A percentile compares a stretch with the other conserved stretches of the same genome.
Conservation (phyloP, 2,888 invertebrate genomes). For the Lutraria lutraria region DNA sequence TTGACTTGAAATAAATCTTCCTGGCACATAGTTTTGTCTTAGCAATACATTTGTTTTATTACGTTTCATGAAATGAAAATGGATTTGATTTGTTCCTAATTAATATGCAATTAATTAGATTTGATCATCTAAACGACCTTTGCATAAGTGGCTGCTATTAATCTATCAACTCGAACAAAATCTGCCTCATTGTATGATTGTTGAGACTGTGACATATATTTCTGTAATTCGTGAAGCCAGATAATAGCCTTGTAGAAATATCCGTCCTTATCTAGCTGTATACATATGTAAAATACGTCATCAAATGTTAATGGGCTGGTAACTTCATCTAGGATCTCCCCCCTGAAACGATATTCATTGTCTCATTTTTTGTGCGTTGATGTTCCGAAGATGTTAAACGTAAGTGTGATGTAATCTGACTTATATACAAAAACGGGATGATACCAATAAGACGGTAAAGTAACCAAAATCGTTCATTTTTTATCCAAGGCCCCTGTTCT, state of each 20-base stretch:
- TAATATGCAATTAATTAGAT: background rate
- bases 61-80: too few species aligned
- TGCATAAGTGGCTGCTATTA: conserved; percentile 26
- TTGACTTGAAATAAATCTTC: too few species aligned
- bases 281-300: conserved; percentile 52
- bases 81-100: too few species aligned
- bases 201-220: background rate
- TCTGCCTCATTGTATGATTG: background rate
- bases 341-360: conserved; percentile 30
- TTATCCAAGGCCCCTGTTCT: too few species aligned
- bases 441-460: too few species aligned
- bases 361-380: too few species aligned
- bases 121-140: conserved; percentile 29
- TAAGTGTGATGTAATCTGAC: too few species aligned
- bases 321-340: conserved; percentile 34
- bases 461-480: too few species aligned
- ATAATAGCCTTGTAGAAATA: conserved; percentile 38
- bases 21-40: too few species aligned
- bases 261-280: background rate
- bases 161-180: conserved; percentile 5
- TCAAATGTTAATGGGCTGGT: conserved; percentile 29
- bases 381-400: too few species aligned
- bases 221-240: conserved; percentile 49
- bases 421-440: too few species aligned
- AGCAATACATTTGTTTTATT: too few species aligned